Conservation (phyloP, 2,113 vertebrate genomes). For the Tricholaema leucomelas region DNA sequence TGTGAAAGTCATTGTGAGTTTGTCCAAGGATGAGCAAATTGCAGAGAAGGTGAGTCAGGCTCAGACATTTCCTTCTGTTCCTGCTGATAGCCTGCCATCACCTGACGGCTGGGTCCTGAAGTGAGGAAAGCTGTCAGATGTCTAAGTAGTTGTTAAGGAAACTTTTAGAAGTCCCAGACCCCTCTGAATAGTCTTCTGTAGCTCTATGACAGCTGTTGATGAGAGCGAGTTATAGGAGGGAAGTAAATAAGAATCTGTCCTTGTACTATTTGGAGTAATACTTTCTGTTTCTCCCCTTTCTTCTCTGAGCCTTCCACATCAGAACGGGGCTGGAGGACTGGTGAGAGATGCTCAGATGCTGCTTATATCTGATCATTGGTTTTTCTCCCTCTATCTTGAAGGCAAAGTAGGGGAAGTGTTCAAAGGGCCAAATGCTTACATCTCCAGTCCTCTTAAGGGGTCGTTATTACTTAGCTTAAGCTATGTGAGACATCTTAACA, state of each 20-base stretch:
- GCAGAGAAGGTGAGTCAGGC: constrained; percentile 85
- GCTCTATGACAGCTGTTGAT: background rate
- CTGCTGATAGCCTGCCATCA: background rate
- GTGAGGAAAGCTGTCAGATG: background rate
- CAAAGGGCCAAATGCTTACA: background rate
- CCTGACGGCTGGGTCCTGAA: background rate
- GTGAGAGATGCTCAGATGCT: background rate
- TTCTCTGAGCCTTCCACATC: background rate
- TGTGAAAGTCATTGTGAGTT: constrained; percentile 86
- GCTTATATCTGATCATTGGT: background rate
- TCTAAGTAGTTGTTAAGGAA: background rate
- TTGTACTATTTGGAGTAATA: background rate
- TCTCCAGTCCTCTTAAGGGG: background rate
- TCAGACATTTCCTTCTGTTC: background rate
- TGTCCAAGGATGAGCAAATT: constrained; percentile 94
- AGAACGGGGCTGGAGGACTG: background rate
- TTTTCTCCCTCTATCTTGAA: background rate
- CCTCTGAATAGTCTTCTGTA: background rate
- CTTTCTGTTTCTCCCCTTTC: background rate
- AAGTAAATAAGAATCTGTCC: background rate
- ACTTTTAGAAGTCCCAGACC: background rate
- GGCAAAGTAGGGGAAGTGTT: background rate
- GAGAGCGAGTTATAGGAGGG: background rate
- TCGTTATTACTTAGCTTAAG: background rate
- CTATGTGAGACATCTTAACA: background rate